These are phyloP conservation scores for Protomyctophum bolini DNA, from an alignment of 2,113 vertebrate genomes.

Conservation along the genomic window DNA sequence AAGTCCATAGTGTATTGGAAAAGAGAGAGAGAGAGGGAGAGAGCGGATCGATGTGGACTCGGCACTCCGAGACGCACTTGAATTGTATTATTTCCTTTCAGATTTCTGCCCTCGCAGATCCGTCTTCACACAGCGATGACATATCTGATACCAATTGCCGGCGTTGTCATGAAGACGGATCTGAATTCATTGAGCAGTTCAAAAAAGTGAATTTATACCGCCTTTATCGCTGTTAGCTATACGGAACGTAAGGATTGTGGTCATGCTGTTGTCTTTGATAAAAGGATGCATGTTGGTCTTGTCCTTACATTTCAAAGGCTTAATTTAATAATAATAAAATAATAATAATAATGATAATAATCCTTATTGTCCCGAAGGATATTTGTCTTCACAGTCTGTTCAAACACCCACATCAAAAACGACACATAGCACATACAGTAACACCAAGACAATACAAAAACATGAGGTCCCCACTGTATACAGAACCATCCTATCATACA, in stretches of 20 bases:
- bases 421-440: no score
- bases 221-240: slow-evolving; percentile 41
- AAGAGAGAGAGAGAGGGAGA: slow-evolving; percentile 33
- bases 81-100: slow-evolving; percentile 70
- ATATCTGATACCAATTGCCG: slow-evolving; percentile 69
- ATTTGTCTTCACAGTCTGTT: no score
- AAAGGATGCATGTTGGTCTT: not conserved
- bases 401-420: no score
- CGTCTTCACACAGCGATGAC: slow-evolving; percentile 57
- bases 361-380: no score
- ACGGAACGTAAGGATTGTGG: slow-evolving; percentile 24
- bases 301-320: slow-evolving; percentile 25
- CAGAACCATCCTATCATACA: no score
- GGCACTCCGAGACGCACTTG: slow-evolving; percentile 61
- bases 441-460: no score
- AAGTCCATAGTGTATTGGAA: slow-evolving; percentile 70
- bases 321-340: no score
- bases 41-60: slow-evolving; percentile 60
- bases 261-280: slow-evolving; percentile 36
- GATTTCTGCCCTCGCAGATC: slow-evolving; percentile 63
- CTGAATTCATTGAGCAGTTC: slow-evolving; percentile 67
- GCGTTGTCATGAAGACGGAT: slow-evolving; percentile 66
- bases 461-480: no score
- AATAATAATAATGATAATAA: no score
- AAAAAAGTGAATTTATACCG: slow-evolving; percentile 57